phyloP scores from a whole-genome alignment of 2,113 vertebrate genomes.

The Hemiscyllium ocellatum region DNA sequence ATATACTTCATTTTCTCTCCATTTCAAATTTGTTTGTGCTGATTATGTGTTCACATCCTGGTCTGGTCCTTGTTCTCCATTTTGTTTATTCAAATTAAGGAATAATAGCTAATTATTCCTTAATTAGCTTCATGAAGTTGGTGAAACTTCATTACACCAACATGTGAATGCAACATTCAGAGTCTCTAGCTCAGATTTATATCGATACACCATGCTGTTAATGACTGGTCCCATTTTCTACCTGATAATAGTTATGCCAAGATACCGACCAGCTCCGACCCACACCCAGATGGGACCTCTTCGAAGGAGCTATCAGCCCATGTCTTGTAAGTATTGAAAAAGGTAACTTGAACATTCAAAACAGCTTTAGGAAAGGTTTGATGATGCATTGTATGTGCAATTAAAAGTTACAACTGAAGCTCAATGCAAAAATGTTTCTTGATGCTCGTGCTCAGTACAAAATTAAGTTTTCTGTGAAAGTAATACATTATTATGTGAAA shows the following conservation, averaged over 20 bases:
- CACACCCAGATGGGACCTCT: background rate
- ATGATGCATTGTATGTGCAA: background rate
- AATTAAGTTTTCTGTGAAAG: background rate
- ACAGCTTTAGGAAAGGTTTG: background rate
- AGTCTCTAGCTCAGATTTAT: background rate
- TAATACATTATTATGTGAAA: background rate
- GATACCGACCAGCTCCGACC: no score
- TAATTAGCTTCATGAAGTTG: no score
- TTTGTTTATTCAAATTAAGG: background rate
- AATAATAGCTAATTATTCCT: background rate
- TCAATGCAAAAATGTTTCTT: background rate
- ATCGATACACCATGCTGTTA: background rate
- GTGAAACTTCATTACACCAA: background rate
- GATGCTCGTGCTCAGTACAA: background rate
- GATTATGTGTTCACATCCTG: background rate
- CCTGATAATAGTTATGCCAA: background rate
- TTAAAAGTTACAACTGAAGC: background rate
- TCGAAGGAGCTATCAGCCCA: background rate
- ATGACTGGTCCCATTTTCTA: background rate
- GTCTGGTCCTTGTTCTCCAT: background rate
- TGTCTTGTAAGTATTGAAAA: background rate
- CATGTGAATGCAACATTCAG: background rate
- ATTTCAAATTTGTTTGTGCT: background rate
- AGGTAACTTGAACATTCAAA: background rate
- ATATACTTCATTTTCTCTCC: background rate